A percentile compares a stretch with the other conserved stretches of the same genome.
Evolutionary conservation across 2,888 invertebrate species (phyloP).

Genomic region (Rhingia rostrata): DNA sequence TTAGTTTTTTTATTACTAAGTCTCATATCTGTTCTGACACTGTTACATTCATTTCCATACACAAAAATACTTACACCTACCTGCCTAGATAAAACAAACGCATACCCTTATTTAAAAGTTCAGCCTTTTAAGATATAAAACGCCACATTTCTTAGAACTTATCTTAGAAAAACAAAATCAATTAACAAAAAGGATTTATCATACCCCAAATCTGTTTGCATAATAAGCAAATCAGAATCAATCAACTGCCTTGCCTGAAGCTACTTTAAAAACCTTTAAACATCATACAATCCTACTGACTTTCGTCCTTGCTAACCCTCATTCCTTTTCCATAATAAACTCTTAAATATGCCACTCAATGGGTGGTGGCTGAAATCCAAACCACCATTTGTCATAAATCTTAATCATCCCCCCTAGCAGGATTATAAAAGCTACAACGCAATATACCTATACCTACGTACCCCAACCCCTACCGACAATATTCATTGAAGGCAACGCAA

Average conservation of each 20-base stretch:
- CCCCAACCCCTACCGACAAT: slow-evolving; percentile 9
- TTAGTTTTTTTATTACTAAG: too few relatives aligned
- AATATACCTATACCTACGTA: slow-evolving; percentile 25
- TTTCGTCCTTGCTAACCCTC: background rate
- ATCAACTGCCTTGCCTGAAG: background rate
- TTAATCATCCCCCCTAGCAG: slow-evolving; percentile 47
- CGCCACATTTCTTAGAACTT: too few relatives aligned
- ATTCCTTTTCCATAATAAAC: background rate
- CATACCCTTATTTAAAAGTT: too few relatives aligned
- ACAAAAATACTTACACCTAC: too few relatives aligned
- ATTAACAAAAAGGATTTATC: too few relatives aligned
- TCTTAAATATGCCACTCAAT: background rate
- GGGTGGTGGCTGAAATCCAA: slow-evolving; percentile 26
- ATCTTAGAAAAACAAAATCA: too few relatives aligned
- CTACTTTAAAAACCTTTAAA: slow-evolving; percentile 13
- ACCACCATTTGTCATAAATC: slow-evolving; percentile 48
- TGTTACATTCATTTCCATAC: too few relatives aligned
- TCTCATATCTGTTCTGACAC: too few relatives aligned
- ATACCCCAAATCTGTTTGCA: too few relatives aligned
- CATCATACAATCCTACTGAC: background rate
- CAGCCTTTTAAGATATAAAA: too few relatives aligned
- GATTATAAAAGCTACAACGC: slow-evolving; percentile 48
- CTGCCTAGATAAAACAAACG: too few relatives aligned
- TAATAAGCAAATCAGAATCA: too few relatives aligned
- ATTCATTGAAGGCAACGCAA: background rate